Base-by-base conservation (phyloP, 2,888 invertebrate species). In the Xestoiulus laeticollis region DNA sequence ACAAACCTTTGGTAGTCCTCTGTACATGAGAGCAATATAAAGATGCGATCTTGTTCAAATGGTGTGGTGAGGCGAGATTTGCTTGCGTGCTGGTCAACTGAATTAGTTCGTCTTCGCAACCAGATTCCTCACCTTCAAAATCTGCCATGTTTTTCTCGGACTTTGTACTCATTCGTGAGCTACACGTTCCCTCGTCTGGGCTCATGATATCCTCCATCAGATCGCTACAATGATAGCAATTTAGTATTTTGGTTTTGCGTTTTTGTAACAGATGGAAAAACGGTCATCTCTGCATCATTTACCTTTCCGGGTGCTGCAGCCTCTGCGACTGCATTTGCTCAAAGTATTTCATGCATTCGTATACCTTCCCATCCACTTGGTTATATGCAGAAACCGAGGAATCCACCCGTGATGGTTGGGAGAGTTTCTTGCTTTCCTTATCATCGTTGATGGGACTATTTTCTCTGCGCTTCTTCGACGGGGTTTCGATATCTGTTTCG, bases 61-160 rank as follows among this genome's bases (percentile, higher is more conserved):
- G 92, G 78, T 91, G 91, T 26, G 86, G 86, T 68, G 91, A 90
- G 82, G 90, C 90, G 68, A 91, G 88, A 87, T 92, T 92, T 85
- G 92, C 91, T 90, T 91, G 89, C 68, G 85, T 53, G 14, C 90
- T 90, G 6, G 91, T 89, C 8, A 91, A 89, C 86, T 91, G 91
- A 84, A 90, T 90, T 12, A 91, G 88, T 91, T 96, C 96, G 91
- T 96, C 96, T 91, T 97, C 97, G 91, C 96, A 96, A 0, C 95
- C 96, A 12, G 96, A 96, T 91, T 97, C 96, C 91, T 96, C 96
- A 6, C 97, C 98, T 91, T 98, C 98, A 91, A 98, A 96, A 92
- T 98, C 98, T 0, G 97, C 97, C 94, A 98, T 95, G 92, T 98
- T 98, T 90, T 98, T 97, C 90, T 97, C 97, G 1, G 97, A 97